phyloP scores from a whole-genome alignment of 2,797 vertebrate species.

The Eidolon dupreanum region DNA sequence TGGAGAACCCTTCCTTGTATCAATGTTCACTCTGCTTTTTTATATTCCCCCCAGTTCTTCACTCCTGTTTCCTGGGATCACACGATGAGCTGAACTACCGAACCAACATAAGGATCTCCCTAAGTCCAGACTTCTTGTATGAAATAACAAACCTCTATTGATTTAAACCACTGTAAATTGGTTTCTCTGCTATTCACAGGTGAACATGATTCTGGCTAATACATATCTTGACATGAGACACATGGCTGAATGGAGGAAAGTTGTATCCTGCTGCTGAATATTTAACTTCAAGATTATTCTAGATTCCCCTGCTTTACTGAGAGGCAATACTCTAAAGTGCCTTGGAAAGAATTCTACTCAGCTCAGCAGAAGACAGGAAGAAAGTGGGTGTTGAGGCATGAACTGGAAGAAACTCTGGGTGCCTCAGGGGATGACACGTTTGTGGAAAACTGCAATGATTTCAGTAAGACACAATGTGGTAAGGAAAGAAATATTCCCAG shows the following conservation, averaged over 20 bases:
- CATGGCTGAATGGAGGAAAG: neutral
- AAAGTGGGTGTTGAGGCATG: neutral
- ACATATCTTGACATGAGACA: neutral
- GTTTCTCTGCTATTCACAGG: neutral
- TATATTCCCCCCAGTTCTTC: neutral
- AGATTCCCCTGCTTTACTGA: neutral
- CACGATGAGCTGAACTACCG: neutral
- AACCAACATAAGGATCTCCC: neutral
- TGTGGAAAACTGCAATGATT: neutral
- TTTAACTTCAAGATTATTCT: conserved; percentile 25
- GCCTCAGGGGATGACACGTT: neutral
- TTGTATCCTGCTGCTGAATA: neutral
- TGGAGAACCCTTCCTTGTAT: neutral
- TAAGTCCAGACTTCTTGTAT: neutral
- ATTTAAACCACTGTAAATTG: neutral
- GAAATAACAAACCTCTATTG: neutral
- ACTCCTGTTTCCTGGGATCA: neutral
- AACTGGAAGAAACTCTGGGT: neutral
- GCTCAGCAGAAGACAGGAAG: conserved; percentile 43
- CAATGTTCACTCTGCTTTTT: neutral
- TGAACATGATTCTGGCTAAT: neutral
- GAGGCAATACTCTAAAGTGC: neutral
- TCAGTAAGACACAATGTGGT: neutral
- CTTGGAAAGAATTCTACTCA: neutral
- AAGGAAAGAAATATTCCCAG: neutral